Percentiles rank a stretch among this genome's conserved stretches.
Conservation (phyloP, 64 coral and sea anemone species). For the Dendronephthya gigantea region DNA sequence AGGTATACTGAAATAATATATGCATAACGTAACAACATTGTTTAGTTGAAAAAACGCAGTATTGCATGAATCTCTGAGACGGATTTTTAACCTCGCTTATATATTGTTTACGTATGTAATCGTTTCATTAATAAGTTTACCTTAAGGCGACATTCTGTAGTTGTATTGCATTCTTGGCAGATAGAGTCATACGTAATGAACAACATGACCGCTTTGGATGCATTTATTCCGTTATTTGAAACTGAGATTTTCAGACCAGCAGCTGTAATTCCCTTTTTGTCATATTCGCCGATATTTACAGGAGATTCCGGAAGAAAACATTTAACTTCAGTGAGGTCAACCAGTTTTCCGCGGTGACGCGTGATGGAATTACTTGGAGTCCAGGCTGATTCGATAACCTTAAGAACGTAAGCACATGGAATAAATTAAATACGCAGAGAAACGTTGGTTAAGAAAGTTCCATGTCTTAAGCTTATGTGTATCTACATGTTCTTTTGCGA, state of each 20-base stretch:
- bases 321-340: background rate
- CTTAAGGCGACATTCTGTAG: background rate
- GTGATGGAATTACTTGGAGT: background rate
- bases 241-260: background rate
- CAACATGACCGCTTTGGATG: background rate
- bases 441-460: background rate
- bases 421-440: background rate
- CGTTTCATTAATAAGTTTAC: background rate
- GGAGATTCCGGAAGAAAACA: background rate
- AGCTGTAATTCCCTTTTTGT: background rate
- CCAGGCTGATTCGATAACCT: background rate
- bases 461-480: too few relatives aligned
- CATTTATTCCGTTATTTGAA: background rate
- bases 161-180: background rate
- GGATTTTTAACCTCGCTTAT: too few relatives aligned
- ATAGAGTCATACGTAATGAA: background rate
- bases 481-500: too few relatives aligned
- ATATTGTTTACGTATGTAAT: background rate
- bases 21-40: too few relatives aligned
- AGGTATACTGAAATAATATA: too few relatives aligned
- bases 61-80: too few relatives aligned
- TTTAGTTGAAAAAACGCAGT: too few relatives aligned
- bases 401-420: background rate
- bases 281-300: conserved; percentile 3
- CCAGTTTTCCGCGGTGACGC: background rate